Percentiles rank a stretch among this genome's conserved stretches.
Evolutionary conservation across 2,797 vertebrate species (phyloP).

Genomic region (Oceanodroma leucorhoa): DNA sequence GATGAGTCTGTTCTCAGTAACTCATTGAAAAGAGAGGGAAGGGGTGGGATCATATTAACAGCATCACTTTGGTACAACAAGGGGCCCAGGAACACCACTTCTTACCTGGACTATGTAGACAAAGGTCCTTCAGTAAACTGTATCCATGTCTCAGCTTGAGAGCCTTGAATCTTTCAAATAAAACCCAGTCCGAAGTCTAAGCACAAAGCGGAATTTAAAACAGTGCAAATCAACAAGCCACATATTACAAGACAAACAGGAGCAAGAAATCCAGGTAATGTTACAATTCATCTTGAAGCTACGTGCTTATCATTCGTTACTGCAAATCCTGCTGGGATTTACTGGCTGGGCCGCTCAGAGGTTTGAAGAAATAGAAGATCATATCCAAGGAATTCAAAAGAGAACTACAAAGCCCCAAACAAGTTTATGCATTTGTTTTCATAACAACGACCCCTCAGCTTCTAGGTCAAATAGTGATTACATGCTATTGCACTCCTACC

Average conservation of each 20-base stretch:
- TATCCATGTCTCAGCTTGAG: not conserved
- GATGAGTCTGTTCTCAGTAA: not conserved
- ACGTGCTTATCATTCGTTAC: rapidly evolving
- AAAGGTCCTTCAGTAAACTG: not conserved
- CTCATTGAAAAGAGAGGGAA: not conserved
- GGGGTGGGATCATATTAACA: not conserved
- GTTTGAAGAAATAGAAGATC: not conserved
- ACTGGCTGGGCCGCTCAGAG: not conserved
- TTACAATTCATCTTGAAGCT: not conserved
- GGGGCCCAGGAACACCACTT: not conserved
- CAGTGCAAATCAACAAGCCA: not conserved
- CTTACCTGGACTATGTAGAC: not conserved
- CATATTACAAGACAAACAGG: not conserved
- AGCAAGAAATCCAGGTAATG: not conserved
- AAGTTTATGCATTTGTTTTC: not conserved
- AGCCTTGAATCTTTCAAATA: not conserved
- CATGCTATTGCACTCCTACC: not conserved
- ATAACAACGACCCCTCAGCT: not conserved
- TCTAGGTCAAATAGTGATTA: not conserved
- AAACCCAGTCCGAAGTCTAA: not conserved
- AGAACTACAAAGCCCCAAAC: not conserved
- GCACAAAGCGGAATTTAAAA: not conserved
- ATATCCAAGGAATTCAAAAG: not conserved
- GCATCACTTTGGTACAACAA: not conserved
- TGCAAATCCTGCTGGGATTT: not conserved